Percentiles rank a stretch among this genome's conserved stretches.
Conservation (phyloP, 1,140 invertebrate species). For the Ceratoteleas bidentatus region DNA sequence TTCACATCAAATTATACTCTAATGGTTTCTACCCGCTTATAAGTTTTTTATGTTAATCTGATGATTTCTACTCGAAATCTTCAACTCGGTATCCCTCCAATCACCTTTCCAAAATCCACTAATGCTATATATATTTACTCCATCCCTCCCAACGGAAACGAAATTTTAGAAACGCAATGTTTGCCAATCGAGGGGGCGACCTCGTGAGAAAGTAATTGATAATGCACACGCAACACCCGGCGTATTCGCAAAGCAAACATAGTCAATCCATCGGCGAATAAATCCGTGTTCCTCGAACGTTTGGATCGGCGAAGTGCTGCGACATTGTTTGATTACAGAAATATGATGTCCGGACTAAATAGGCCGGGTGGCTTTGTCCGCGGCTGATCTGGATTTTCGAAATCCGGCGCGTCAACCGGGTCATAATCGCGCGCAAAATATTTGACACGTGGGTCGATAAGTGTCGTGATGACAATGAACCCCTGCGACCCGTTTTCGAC, state of each 20-base stretch:
- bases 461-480: constrained; percentile 31
- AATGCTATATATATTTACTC: too few species aligned
- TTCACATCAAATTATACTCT: too few species aligned
- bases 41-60: too few species aligned
- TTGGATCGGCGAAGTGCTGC: constrained; percentile 14
- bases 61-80: too few species aligned
- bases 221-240: constrained; percentile 1
- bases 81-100: too few species aligned
- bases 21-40: too few species aligned
- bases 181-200: too few species aligned
- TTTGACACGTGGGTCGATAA: constrained; percentile 46
- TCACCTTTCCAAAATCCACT: too few species aligned
- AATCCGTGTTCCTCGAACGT: constrained; percentile 30
- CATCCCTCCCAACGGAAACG: too few species aligned
- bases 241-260: constrained; percentile 14
- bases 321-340: constrained; percentile 44
- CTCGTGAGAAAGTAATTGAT: constrained; percentile 14
- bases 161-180: too few species aligned
- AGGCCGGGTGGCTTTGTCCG: constrained; percentile 18
- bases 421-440: constrained; percentile 50
- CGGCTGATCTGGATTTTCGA: constrained; percentile 38
- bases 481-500: constrained; percentile 11
- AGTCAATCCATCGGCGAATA: constrained; percentile 10
- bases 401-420: constrained; percentile 39
- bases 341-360: constrained; percentile 28